Base-by-base conservation (phyloP, 2,113 vertebrate species). In the Seriola aureovittata region DNA sequence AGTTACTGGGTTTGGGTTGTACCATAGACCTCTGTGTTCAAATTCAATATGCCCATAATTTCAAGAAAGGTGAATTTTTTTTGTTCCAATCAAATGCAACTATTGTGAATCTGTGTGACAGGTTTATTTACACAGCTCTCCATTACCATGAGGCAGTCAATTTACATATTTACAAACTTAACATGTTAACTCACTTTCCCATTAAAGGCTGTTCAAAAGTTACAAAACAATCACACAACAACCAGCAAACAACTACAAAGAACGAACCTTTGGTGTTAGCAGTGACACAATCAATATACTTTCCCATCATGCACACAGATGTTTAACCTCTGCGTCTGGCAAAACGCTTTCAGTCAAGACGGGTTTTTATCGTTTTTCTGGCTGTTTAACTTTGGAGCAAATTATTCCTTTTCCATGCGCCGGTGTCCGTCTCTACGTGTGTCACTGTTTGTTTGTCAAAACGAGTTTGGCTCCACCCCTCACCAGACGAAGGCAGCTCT, bases 401-500 rank as follows among this genome's bases (percentile, higher is more conserved):
- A 46, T 16, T 46, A 13, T 46, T 46, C 14, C 14, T 46, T 46
- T 46, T 46, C 44, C 13, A 46, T 46, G 13, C 16, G 13, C 42
- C 3, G 42, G 10, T 44, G 42, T 44, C 42, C 17, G 46, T 50
- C 1, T 17, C 48, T 21, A 8, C 32, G 29, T 32, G 13, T 58
- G 11, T 12, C n/a, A 11, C 54, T 9, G 11, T 12, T n/a, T 55
- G n/a, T 13, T 58, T 29, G 29, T 29, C 29, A 60, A 32, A 62
- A 62, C 38, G 3, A 29, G 21, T 10, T 48, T 19, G 1, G 14
- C 44, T 82, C 96, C 90, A 99, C 98, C 98, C 44, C 80, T 96
- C 90, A 99, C 98, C 98, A 99, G 29, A 99, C 97, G 25, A 98
- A 99, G 0, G 97, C 97, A 34, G 98, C 98, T 92, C 98, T 93